Evolutionary conservation across 1,140 invertebrate genomes (phyloP).

Genomic region (Drosophila subpulchrella): DNA sequence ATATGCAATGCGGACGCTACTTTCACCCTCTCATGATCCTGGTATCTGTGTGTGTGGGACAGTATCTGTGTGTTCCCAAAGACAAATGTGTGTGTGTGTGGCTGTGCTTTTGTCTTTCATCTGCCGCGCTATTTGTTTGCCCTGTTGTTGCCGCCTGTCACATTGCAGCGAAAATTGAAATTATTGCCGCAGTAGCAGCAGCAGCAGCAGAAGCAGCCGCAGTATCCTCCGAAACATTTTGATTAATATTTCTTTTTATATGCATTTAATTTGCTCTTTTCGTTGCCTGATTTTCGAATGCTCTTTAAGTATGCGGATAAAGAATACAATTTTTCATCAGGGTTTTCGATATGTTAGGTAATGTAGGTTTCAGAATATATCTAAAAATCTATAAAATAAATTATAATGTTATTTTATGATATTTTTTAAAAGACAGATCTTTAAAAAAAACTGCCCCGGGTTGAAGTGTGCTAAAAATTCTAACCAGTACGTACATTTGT

Average conservation of each 20-base stretch:
- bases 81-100: slow-evolving; percentile 22
- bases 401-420: too few relatives aligned
- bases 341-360: too few relatives aligned
- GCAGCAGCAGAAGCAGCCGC: slow-evolving; percentile 45
- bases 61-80: slow-evolving; percentile 3
- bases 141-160: slow-evolving; percentile 69
- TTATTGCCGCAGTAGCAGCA: slow-evolving; percentile 63
- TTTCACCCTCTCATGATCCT: neutral
- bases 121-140: slow-evolving; percentile 58
- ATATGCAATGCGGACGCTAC: slow-evolving; percentile 62
- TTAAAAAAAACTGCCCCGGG: too few relatives aligned
- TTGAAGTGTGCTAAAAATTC: too few relatives aligned
- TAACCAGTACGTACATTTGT: too few relatives aligned
- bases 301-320: neutral
- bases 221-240: slow-evolving; percentile 43
- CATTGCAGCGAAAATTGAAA: slow-evolving; percentile 76
- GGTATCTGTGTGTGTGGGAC: neutral
- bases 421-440: too few relatives aligned
- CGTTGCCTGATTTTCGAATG: neutral
- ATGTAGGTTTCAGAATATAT: too few relatives aligned
- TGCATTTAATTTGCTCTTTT: slow-evolving; percentile 28
- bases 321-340: too few relatives aligned
- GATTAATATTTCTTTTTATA: slow-evolving; percentile 71
- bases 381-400: too few relatives aligned
- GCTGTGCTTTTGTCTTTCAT: slow-evolving; percentile 61